Evolutionary conservation across 2,797 vertebrate genomes (phyloP).

Genomic region (Leptoclinus maculatus): DNA sequence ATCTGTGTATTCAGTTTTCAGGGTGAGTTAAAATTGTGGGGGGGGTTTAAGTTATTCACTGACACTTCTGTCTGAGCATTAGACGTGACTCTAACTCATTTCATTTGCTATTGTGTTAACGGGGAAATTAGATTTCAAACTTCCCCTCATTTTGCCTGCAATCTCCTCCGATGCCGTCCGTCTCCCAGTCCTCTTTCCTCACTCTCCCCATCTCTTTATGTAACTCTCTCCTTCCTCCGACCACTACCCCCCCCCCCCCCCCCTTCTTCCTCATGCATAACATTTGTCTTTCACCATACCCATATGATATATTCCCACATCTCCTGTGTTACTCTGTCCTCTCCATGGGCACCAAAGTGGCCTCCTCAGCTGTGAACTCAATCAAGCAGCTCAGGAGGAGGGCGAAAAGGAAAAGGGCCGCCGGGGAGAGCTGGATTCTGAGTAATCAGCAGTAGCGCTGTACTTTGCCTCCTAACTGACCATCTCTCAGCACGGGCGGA

Average conservation of each 20-base stretch:
- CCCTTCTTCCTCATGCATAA: background rate
- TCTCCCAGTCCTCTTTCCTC: background rate
- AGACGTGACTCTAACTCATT: constrained; percentile 42
- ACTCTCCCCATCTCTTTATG: constrained; percentile 7
- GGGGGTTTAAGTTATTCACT: constrained; percentile 6
- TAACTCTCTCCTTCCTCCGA: background rate
- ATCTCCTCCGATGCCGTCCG: constrained; percentile 15
- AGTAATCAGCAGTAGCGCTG: constrained; percentile 46
- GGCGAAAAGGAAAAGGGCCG: constrained; percentile 41
- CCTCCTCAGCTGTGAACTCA: constrained; percentile 69
- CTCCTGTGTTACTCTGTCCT: constrained; percentile 12
- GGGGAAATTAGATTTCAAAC: constrained; percentile 49
- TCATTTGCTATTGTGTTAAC: constrained; percentile 34
- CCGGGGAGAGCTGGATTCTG: constrained; percentile 47
- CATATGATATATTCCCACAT: constrained; percentile 27
- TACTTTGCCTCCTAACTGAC: constrained; percentile 55
- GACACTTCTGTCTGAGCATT: constrained; percentile 15
- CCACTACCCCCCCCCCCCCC: background rate
- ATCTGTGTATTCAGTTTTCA: background rate
- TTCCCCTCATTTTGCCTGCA: constrained; percentile 27
- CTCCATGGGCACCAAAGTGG: constrained; percentile 56
- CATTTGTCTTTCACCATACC: constrained; percentile 30
- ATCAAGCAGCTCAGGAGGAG: constrained; percentile 73
- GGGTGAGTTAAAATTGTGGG: background rate
- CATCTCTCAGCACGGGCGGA: constrained; percentile 19